Conservation (phyloP, 2,888 invertebrate species). For the Anarsia innoxiella region DNA sequence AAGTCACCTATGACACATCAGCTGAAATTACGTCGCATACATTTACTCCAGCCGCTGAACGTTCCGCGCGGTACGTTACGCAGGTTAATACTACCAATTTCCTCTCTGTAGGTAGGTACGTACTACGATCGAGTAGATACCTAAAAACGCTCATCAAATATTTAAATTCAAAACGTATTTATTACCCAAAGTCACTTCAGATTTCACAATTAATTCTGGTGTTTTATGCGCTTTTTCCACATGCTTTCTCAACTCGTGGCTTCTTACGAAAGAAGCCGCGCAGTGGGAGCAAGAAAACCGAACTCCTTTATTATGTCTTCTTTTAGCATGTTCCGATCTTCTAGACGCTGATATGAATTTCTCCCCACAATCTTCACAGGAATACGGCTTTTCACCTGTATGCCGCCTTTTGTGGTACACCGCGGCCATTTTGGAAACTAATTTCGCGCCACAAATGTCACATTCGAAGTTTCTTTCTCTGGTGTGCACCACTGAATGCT, state of each 20-base stretch:
- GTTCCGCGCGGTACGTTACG: no score
- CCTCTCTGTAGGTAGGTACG: no score
- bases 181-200: no score
- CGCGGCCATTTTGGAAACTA: conserved; percentile 62
- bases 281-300: conserved; percentile 44
- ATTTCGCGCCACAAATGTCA: conserved; percentile 64
- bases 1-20: no score
- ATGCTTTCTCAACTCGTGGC: conserved; percentile 49
- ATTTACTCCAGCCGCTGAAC: no score
- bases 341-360: conserved; percentile 58
- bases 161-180: no score
- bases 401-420: conserved; percentile 63
- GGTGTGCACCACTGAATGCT: conserved; percentile 71
- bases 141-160: no score
- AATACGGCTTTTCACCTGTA: conserved; percentile 63
- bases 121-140: no score
- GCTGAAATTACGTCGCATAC: no score
- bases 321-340: conserved; percentile 55
- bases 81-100: no score
- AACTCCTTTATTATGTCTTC: conserved; percentile 50
- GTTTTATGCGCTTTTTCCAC: conserved; percentile 43
- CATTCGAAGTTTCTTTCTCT: conserved; percentile 69
- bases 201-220: no score
- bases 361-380: conserved; percentile 58
- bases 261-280: conserved; percentile 42